phyloP scores from a whole-genome alignment of 2,797 vertebrate genomes.

The Lindbergichthys nudifrons region DNA sequence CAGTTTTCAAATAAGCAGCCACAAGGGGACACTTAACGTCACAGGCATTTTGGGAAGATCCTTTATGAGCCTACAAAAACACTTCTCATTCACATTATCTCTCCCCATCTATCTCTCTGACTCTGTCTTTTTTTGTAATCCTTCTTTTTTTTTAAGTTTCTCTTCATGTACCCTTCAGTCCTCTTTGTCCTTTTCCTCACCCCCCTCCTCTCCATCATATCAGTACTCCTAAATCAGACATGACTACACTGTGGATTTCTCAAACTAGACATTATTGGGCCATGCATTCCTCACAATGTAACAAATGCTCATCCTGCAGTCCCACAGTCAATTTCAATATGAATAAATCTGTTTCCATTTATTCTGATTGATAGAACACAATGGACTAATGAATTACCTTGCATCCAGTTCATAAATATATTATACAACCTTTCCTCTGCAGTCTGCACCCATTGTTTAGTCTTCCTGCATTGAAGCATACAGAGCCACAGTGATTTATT shows the following conservation, averaged over 20 bases:
- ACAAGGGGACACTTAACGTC: constrained; percentile 50
- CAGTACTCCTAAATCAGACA: constrained; percentile 63
- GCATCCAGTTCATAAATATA: constrained; percentile 3
- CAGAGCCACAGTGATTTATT: neutral
- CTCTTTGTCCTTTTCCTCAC: constrained; percentile 52
- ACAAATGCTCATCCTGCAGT: constrained; percentile 25
- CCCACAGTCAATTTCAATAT: constrained; percentile 26
- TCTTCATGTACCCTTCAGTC: constrained; percentile 28
- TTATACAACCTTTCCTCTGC: neutral
- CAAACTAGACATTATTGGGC: constrained; percentile 33
- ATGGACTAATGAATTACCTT: constrained; percentile 3
- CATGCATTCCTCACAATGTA: constrained; percentile 30
- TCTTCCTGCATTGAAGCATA: neutral
- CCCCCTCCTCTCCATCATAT: constrained; percentile 31
- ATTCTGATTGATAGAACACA: constrained; percentile 15
- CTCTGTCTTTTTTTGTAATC: constrained; percentile 5
- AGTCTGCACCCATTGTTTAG: neutral
- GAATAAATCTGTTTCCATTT: constrained; percentile 38
- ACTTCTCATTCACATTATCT: constrained; percentile 54
- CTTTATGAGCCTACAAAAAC: constrained; percentile 58
- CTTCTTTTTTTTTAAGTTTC: neutral
- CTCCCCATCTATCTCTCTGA: constrained; percentile 62
- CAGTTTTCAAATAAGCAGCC: constrained; percentile 48
- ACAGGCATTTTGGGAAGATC: constrained; percentile 60
- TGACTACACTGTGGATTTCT: constrained; percentile 47